These are phyloP conservation scores for Cygnus olor DNA, from an alignment of 2,797 vertebrate genomes.

Conservation along the genomic window DNA sequence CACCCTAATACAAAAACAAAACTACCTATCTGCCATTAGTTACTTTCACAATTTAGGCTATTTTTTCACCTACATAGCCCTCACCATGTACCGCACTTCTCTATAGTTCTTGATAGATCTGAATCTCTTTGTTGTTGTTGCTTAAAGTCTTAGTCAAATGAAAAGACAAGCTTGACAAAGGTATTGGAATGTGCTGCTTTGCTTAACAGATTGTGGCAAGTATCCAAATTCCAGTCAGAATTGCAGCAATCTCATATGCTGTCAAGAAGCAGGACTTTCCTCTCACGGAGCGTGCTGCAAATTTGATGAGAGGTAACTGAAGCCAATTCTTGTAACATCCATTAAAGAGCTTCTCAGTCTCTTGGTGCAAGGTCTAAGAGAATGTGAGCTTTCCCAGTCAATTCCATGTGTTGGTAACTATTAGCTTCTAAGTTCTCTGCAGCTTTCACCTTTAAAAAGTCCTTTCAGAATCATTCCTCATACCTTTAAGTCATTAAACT, in stretches of 20 bases:
- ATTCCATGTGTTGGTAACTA: background rate
- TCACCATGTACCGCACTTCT: background rate
- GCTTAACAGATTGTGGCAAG: background rate
- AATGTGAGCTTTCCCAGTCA: background rate
- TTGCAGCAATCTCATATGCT: background rate
- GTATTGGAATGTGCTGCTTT: background rate
- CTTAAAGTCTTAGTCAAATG: background rate
- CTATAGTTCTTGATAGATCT: background rate
- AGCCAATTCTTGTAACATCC: background rate
- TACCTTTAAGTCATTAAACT: background rate
- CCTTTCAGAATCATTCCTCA: background rate
- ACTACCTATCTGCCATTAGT: background rate
- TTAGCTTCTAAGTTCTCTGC: background rate
- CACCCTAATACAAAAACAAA: background rate
- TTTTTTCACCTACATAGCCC: background rate
- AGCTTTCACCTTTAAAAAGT: background rate
- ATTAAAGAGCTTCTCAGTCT: background rate
- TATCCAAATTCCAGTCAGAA: background rate
- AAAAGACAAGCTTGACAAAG: background rate
- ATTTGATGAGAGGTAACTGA: slow-evolving; percentile 26
- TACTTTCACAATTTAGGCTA: background rate
- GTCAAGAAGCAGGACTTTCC: background rate
- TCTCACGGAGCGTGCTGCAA: background rate
- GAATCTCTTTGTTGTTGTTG: background rate
- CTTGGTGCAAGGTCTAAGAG: background rate